Percentiles rank a stretch among this genome's conserved stretches.
Conservation (phyloP, 2,797 vertebrate species). For the Emydoidea blandingii region DNA sequence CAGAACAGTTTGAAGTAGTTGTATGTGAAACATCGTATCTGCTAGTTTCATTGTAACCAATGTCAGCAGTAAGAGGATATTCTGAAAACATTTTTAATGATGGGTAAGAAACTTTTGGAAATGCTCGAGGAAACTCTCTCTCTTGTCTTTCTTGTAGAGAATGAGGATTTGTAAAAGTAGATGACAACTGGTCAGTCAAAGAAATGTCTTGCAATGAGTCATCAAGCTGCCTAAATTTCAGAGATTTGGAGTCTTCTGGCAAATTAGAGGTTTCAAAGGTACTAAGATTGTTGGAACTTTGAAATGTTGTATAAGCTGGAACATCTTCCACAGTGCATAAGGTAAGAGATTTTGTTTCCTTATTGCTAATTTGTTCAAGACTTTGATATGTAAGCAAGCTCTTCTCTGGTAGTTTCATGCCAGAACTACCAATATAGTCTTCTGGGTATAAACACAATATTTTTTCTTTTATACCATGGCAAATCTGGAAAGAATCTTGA, state of each 20-base stretch:
- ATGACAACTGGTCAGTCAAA: background rate
- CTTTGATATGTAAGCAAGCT: background rate
- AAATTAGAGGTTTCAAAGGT: background rate
- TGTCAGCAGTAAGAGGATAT: slow-evolving; percentile 2
- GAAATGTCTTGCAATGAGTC: background rate
- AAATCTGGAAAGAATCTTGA: background rate
- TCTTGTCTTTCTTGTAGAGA: background rate
- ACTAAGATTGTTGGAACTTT: slow-evolving; percentile 39
- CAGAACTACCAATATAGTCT: background rate
- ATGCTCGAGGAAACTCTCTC: background rate
- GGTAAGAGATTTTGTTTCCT: background rate
- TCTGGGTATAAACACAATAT: background rate
- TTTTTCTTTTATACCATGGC: background rate
- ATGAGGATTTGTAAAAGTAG: slow-evolving; percentile 1
- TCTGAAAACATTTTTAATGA: slow-evolving; percentile 11
- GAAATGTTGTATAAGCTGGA: slow-evolving; percentile 6
- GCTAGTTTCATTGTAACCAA: background rate
- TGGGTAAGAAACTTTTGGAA: background rate
- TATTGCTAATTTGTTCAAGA: background rate
- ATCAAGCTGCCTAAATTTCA: slow-evolving; percentile 8
- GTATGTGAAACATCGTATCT: background rate
- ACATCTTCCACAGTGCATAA: background rate
- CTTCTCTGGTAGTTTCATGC: background rate
- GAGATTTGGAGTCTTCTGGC: slow-evolving; percentile 1
- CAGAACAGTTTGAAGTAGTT: background rate